Base-by-base conservation (phyloP, 2,888 invertebrate genomes). In the Phortica okadai region DNA sequence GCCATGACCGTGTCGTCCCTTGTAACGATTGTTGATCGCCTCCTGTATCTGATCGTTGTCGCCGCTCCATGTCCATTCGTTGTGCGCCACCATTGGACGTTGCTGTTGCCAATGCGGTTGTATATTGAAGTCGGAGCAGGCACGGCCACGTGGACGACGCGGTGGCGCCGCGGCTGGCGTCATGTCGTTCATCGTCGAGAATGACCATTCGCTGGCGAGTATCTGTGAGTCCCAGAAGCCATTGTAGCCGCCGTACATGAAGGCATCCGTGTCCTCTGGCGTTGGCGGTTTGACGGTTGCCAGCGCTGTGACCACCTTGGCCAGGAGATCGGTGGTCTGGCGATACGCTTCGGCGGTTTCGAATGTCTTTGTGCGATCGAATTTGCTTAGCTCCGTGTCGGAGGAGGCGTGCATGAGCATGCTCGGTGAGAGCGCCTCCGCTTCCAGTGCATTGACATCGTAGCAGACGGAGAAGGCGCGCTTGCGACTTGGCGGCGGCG, bases 141-240 rank as follows among this genome's bases (percentile, higher is more conserved):
- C 96, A 91, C 79, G 93, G 90, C 86, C 95, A 83, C 44, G 93
- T 84, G 82, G 91, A 91, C 82, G 92, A 89, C 69, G 93, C 93
- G 82, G 94, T 8, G 56, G 81, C 1, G 83, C 70, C 1, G 62
- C 62, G 21, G 62, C 16, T 14, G 14, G 14, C 50, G 82, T 77
- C 70, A 79, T 73, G 7, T 89, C 89, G 69, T 86, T 88, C 11
- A 92, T 73, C 33, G 85, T 86, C 92, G 89, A 87, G 79, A 90
- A 88, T 10, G 91, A 91, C 93, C 95, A 95, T 90, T 96, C 96
- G 87, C 94, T 95, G 2, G 95, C 94, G 77, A 96, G 90, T 75
- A 96, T 96, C 81, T 95, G 94, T 1, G 94, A 94, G 85, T 96
- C 96, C 14, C 94, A 93, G 89, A 96, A 95, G 73, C 95, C 94